A percentile compares a stretch with the other conserved stretches of the same genome.
Evolutionary conservation across 2,888 invertebrate genomes (phyloP).

Genomic region (Meteorus cinctellus): DNA sequence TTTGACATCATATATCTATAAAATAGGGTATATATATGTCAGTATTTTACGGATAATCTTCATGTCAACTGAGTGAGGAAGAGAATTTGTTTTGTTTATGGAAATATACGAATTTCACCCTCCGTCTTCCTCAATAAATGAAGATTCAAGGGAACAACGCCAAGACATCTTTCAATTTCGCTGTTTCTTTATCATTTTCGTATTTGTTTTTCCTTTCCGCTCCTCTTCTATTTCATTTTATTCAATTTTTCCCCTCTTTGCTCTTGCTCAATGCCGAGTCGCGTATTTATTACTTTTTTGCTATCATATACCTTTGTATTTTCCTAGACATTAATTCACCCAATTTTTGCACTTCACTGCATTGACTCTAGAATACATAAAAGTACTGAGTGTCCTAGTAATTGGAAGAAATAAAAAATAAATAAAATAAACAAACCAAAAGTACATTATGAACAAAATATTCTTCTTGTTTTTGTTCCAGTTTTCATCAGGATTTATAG

Average conservation of each 20-base stretch:
- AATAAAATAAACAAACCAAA: neutral
- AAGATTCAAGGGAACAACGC: neutral
- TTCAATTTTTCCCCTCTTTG: no score
- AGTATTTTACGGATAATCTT: slow-evolving; percentile 24
- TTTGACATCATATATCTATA: neutral
- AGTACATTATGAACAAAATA: neutral
- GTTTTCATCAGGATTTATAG: neutral
- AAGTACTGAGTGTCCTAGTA: neutral
- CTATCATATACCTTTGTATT: neutral
- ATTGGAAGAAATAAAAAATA: neutral
- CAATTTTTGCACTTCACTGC: neutral
- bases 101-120: neutral
- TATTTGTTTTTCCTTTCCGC: neutral
- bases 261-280: neutral
- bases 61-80: slow-evolving; percentile 17
- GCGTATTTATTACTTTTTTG: neutral
- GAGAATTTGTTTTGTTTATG: slow-evolving; percentile 13
- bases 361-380: neutral
- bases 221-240: no score
- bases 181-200: neutral
- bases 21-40: neutral
- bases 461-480: neutral
- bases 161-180: slow-evolving; percentile 8
- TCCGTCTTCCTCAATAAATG: neutral
- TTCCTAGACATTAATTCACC: neutral